Percentiles rank a stretch among this genome's conserved stretches.
phyloP scores from a whole-genome alignment of 2,797 vertebrate species.

The Cetoscarus ocellatus region DNA sequence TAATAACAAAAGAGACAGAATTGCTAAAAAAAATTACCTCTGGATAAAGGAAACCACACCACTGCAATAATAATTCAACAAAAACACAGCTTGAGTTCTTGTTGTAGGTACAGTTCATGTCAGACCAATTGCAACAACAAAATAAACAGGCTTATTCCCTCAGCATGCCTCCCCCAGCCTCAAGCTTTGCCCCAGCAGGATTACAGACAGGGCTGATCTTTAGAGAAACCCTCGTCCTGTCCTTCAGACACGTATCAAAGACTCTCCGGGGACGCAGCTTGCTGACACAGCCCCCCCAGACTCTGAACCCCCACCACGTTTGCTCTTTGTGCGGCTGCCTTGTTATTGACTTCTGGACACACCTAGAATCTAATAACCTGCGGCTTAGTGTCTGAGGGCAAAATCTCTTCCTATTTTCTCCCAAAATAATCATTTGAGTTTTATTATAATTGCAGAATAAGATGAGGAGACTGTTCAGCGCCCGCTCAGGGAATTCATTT shows the following conservation, averaged over 20 bases:
- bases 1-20: no score
- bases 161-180: neutral
- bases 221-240: conserved; percentile 28
- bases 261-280: conserved; percentile 30
- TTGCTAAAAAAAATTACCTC: neutral
- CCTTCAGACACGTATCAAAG: conserved; percentile 39
- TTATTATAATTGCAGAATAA: conserved; percentile 31
- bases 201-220: conserved; percentile 24
- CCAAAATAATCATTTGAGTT: conserved; percentile 12
- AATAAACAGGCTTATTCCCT: neutral
- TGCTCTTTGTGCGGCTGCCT: conserved; percentile 34
- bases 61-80: neutral
- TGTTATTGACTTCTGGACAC: conserved; percentile 43
- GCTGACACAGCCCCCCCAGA: conserved; percentile 37
- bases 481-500: conserved; percentile 36
- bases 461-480: conserved; percentile 6
- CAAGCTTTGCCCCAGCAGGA: conserved; percentile 4
- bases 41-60: neutral
- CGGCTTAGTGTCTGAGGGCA: conserved; percentile 27
- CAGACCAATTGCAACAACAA: neutral
- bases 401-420: conserved; percentile 3
- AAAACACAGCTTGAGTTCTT: neutral
- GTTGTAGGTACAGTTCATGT: neutral
- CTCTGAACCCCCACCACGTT: conserved; percentile 27
- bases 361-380: conserved; percentile 36